Evolutionary conservation across 2,797 vertebrate species (phyloP).

Genomic region (Acanthis flammea): DNA sequence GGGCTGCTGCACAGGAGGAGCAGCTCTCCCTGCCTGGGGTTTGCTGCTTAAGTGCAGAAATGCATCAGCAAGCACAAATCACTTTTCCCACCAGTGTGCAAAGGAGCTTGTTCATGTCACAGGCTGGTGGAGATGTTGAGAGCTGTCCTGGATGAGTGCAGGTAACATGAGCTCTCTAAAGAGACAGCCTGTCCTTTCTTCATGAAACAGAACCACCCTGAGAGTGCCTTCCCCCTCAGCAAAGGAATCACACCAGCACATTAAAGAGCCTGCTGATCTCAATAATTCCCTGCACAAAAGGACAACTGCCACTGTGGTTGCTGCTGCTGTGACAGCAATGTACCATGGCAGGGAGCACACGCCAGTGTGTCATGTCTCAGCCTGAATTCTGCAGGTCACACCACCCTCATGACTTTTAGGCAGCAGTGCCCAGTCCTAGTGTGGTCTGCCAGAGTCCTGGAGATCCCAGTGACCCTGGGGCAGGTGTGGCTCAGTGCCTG

Average conservation of each 20-base stretch:
- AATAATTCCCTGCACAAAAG: neutral
- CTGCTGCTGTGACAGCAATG: neutral
- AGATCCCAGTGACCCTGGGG: accelerated
- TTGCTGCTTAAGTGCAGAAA: neutral
- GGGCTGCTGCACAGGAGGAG: neutral
- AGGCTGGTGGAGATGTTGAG: accelerated
- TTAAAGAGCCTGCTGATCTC: neutral
- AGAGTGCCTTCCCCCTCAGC: neutral
- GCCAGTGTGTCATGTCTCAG: neutral
- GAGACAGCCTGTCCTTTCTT: neutral
- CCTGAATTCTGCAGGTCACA: neutral
- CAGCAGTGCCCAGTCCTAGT: neutral
- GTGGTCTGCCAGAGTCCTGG: neutral
- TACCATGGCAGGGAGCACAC: neutral
- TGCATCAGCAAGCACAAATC: neutral
- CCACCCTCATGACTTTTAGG: neutral
- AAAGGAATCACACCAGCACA: neutral
- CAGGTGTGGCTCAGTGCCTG: neutral
- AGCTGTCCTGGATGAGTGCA: neutral
- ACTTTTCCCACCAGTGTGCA: neutral
- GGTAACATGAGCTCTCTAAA: neutral
- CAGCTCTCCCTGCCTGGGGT: neutral
- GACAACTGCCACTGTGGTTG: neutral
- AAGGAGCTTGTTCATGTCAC: neutral
- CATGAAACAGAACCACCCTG: neutral